Percentiles rank a stretch among this genome's conserved stretches.
phyloP scores from a whole-genome alignment of 2,888 invertebrate species.

The Dryobota labecula region DNA sequence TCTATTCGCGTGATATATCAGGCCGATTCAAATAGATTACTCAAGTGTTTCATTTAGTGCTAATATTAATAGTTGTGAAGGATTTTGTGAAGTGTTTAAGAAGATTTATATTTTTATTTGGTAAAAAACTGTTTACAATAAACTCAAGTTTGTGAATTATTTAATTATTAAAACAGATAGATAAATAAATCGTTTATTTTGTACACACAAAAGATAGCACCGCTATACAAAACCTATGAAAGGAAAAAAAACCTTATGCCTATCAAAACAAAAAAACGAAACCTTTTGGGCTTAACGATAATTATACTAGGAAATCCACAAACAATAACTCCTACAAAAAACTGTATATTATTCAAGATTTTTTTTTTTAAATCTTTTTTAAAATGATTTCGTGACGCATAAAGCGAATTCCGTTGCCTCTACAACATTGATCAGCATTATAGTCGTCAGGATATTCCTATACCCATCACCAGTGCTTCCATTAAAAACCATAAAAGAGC shows the following conservation, averaged over 20 bases:
- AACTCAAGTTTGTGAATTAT: background rate
- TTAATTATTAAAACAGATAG: background rate
- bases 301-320: background rate
- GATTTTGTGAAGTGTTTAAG: background rate
- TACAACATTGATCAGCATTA: conserved; percentile 13
- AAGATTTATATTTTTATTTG: background rate
- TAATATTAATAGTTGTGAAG: conserved; percentile 12
- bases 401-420: background rate
- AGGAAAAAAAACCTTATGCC: too few relatives aligned
- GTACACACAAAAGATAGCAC: too few relatives aligned
- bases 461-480: conserved; percentile 42
- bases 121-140: background rate
- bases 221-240: too few relatives aligned
- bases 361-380: fast-evolving
- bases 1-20: conserved; percentile 49
- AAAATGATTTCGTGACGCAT: too few relatives aligned
- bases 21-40: conserved; percentile 42
- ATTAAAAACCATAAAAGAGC: conserved; percentile 60
- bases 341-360: background rate
- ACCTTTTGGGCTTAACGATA: background rate
- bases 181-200: too few relatives aligned
- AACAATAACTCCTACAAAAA: background rate
- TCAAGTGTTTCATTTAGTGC: conserved; percentile 11
- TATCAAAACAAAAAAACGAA: too few relatives aligned
- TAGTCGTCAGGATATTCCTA: conserved; percentile 11